Conservation (phyloP, 2,113 vertebrate genomes). For the Formicarius rufipectus region DNA sequence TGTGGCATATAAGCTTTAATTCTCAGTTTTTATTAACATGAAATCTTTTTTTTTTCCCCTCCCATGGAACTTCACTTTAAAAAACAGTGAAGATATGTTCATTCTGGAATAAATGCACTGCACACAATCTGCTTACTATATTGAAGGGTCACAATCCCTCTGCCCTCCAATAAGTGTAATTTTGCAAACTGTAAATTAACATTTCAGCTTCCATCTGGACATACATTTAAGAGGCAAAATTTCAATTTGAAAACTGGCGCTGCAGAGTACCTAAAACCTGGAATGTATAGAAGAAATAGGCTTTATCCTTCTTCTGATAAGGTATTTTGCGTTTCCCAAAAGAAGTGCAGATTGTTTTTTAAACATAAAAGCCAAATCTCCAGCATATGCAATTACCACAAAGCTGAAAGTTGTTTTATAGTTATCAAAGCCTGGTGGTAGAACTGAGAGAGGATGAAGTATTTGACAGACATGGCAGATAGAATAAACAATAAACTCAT, state of each 20-base stretch:
- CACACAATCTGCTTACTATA: background rate
- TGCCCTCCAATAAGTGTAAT: background rate
- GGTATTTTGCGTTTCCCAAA: background rate
- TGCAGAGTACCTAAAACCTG: background rate
- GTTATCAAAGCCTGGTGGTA: background rate
- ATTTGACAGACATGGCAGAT: background rate
- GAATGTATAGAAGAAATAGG: background rate
- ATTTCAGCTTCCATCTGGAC: background rate
- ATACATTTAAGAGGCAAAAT: background rate
- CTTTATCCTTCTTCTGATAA: background rate
- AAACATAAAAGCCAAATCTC: background rate
- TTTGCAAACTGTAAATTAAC: background rate
- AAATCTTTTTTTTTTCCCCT: background rate
- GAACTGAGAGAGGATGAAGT: background rate
- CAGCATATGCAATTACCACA: background rate
- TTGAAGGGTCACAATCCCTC: background rate
- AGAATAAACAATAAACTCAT: background rate
- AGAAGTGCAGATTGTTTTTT: background rate
- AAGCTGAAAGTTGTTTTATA: background rate
- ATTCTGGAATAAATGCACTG: background rate
- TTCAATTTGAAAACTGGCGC: background rate
- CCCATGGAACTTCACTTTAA: background rate
- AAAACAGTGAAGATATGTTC: background rate
- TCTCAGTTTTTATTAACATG: background rate
- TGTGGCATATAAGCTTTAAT: background rate